Evolutionary conservation across 2,888 invertebrate genomes (phyloP).

Genomic region (Tridacna gigas): DNA sequence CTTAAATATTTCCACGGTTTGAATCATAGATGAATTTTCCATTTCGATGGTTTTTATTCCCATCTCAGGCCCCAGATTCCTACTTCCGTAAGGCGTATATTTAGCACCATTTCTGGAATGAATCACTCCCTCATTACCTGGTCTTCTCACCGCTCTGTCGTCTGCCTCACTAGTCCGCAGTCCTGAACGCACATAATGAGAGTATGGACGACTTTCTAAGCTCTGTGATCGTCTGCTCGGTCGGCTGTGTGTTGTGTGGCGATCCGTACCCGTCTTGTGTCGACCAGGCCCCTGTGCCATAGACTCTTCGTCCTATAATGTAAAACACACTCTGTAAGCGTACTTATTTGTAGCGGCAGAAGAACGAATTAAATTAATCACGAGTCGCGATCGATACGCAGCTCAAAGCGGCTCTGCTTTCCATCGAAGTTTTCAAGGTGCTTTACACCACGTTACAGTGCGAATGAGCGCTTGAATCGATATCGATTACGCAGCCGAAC

Average conservation of each 20-base stretch:
- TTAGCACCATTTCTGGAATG: constrained; percentile 69
- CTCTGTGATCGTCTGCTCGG: constrained; percentile 55
- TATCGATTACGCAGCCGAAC: constrained; percentile 55
- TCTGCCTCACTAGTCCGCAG: constrained; percentile 38
- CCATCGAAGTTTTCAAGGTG: constrained; percentile 68
- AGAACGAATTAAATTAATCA: constrained; percentile 74
- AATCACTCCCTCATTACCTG: constrained; percentile 48
- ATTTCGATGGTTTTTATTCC: constrained; percentile 82
- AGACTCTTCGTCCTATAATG: constrained; percentile 76
- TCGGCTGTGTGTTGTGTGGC: constrained; percentile 56
- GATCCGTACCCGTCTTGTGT: constrained; percentile 69
- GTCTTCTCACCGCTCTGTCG: constrained; percentile 30
- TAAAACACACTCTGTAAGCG: constrained; percentile 36
- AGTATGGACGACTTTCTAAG: constrained; percentile 56
- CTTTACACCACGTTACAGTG: constrained; percentile 66
- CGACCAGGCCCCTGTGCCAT: constrained; percentile 79
- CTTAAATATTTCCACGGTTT: constrained; percentile 97
- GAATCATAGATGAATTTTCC: constrained; percentile 81
- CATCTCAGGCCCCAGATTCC: constrained; percentile 75
- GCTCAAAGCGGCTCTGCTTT: constrained; percentile 59
- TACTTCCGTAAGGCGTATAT: constrained; percentile 67
- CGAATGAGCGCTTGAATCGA: constrained; percentile 60
- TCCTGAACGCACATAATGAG: constrained; percentile 29
- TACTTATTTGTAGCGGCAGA: constrained; percentile 53
- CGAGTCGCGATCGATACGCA: constrained; percentile 67